These are phyloP conservation scores for Hirtodrosophila confusa DNA, from an alignment of 2,888 invertebrate genomes.

Conservation along the genomic window DNA sequence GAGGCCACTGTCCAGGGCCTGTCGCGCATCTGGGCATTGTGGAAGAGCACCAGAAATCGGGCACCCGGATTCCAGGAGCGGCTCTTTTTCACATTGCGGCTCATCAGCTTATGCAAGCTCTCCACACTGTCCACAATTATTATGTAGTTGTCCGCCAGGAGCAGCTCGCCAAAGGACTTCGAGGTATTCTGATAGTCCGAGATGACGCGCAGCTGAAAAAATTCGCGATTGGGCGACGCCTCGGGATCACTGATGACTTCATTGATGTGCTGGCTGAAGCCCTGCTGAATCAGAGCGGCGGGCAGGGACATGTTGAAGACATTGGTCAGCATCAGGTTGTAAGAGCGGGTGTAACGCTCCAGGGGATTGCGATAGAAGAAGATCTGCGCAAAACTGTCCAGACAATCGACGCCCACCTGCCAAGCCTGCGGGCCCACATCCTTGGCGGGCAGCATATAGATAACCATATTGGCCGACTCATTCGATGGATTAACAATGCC, in stretches of 20 bases:
- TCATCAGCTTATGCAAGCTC: conserved; percentile 64
- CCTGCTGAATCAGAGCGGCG: conserved; percentile 82
- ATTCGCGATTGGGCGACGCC: conserved; percentile 4
- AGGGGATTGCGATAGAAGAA: conserved; percentile 66
- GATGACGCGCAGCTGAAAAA: conserved; percentile 76
- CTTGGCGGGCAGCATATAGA: conserved; percentile 72
- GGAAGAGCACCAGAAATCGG: conserved; percentile 81
- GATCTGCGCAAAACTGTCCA: conserved; percentile 73
- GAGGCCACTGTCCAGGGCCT: conserved; percentile 62
- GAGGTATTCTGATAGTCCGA: conserved; percentile 51
- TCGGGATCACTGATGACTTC: conserved; percentile 59
- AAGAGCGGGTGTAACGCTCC: conserved; percentile 69
- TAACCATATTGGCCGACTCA: conserved; percentile 72
- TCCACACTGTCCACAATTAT: conserved; percentile 77
- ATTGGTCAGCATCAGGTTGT: conserved; percentile 77
- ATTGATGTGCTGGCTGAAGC: conserved; percentile 77
- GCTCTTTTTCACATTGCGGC: conserved; percentile 63
- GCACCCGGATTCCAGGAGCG: conserved; percentile 83
- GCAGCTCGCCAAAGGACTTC: conserved; percentile 56
- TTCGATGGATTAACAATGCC: conserved; percentile 75
- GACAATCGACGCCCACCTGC: conserved; percentile 79
- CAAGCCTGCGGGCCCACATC: conserved; percentile 73
- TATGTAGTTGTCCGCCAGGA: conserved; percentile 80
- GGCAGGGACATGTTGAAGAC: conserved; percentile 80
- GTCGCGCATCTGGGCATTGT: conserved; percentile 64